Conservation (phyloP, 2,888 invertebrate species). For the Shargacucullia verbasci region DNA sequence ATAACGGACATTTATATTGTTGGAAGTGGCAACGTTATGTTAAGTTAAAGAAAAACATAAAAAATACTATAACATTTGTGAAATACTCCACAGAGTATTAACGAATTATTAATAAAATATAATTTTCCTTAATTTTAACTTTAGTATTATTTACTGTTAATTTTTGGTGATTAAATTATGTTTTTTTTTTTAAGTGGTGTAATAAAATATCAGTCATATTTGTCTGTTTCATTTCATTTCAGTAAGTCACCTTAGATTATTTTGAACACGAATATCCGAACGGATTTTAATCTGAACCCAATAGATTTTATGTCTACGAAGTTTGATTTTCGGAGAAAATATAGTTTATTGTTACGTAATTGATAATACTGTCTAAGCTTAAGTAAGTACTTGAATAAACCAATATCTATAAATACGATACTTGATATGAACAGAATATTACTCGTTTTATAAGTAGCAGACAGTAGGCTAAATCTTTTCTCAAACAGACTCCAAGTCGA, state of each 20-base stretch:
- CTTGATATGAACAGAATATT: too few relatives aligned
- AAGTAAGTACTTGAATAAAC: slow-evolving; percentile 35
- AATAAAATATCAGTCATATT: slow-evolving; percentile 20
- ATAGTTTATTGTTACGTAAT: slow-evolving; percentile 11
- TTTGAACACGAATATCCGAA: slow-evolving; percentile 11
- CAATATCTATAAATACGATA: neutral
- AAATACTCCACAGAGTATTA: neutral
- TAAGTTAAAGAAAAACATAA: neutral
- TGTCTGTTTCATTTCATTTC: slow-evolving; percentile 22
- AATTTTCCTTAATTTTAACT: slow-evolving; percentile 13
- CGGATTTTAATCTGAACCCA: slow-evolving; percentile 14
- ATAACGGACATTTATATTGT: neutral
- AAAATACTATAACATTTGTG: neutral
- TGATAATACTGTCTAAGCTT: slow-evolving; percentile 9
- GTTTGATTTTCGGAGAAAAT: slow-evolving; percentile 1
- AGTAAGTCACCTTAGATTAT: neutral
- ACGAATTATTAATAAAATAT: slow-evolving; percentile 9
- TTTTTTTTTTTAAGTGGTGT: slow-evolving; percentile 30
- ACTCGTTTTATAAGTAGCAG: too few relatives aligned
- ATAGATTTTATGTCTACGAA: slow-evolving; percentile 33
- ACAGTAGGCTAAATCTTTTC: too few relatives aligned
- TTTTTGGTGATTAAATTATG: slow-evolving; percentile 12
- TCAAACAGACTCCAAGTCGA: too few relatives aligned
- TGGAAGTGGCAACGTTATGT: neutral
- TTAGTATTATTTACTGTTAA: slow-evolving; percentile 7